Evolutionary conservation across 2,113 vertebrate genomes (phyloP).

Genomic region (Rousettus leschenaultii): DNA sequence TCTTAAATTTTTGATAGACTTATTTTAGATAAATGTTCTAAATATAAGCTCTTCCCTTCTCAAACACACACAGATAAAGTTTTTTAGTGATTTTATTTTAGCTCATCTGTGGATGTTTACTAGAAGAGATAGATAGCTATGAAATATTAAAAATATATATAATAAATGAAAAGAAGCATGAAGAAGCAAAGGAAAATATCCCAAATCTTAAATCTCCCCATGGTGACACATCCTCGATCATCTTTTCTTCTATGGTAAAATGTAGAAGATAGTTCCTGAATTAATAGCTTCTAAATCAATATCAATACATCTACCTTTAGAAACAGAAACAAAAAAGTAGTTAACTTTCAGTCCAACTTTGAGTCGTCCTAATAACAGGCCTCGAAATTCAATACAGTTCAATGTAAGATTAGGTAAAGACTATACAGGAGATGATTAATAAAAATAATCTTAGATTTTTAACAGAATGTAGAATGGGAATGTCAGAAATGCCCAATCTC

Average conservation of each 20-base stretch:
- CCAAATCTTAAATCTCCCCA: background rate
- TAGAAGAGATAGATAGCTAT: background rate
- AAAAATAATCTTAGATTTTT: background rate
- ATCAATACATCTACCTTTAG: background rate
- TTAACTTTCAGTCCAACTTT: background rate
- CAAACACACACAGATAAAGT: background rate
- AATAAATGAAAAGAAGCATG: background rate
- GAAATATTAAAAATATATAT: background rate
- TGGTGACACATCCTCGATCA: background rate
- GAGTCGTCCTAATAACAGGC: background rate
- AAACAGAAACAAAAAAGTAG: background rate
- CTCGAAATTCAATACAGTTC: background rate
- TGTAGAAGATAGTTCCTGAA: background rate
- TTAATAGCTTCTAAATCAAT: background rate
- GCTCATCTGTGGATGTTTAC: background rate
- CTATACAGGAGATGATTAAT: background rate
- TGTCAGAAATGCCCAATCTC: background rate
- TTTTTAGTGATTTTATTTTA: background rate
- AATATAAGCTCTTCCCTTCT: background rate
- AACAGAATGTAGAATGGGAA: background rate
- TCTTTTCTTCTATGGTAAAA: background rate
- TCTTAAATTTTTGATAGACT: background rate
- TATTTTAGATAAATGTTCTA: background rate
- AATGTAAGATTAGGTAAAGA: background rate
- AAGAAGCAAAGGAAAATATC: background rate